phyloP scores from a whole-genome alignment of 2,113 vertebrate genomes.

The Rhizomys pruinosus region DNA sequence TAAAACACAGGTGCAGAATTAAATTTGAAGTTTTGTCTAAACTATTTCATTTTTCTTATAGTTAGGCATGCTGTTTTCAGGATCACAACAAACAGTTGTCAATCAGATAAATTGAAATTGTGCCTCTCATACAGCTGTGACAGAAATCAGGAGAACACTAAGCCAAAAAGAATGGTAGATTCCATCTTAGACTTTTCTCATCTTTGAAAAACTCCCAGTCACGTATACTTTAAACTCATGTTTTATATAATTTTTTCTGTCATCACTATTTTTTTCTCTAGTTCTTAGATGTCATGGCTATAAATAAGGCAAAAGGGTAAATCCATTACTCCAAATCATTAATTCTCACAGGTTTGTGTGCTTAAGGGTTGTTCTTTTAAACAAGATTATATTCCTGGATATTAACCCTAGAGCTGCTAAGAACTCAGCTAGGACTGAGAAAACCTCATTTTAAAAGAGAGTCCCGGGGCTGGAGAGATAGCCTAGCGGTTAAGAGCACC shows the following conservation, averaged over 20 bases:
- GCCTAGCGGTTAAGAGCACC: too few relatives aligned
- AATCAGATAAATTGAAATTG: constrained; percentile 16
- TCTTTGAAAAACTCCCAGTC: constrained; percentile 24
- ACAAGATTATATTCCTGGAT: background rate
- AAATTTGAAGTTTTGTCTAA: constrained; percentile 50
- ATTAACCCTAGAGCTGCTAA: background rate
- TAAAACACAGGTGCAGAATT: constrained; percentile 43
- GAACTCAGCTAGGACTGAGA: background rate
- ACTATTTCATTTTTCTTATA: constrained; percentile 23
- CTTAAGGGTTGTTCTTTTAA: background rate
- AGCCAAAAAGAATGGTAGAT: background rate
- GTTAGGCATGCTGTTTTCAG: background rate
- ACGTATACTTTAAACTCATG: background rate
- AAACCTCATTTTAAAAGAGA: background rate
- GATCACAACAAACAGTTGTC: background rate
- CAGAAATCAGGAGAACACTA: background rate
- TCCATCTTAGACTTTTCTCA: background rate
- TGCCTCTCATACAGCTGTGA: background rate
- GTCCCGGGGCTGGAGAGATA: too few relatives aligned
- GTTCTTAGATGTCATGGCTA: background rate
- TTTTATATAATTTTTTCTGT: constrained; percentile 13
- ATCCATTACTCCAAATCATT: background rate
- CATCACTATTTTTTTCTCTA: background rate
- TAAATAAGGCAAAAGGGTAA: background rate
- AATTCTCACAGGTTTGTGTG: background rate